Conservation (phyloP, 2,797 vertebrate species). For the Corythornis leucogaster region DNA sequence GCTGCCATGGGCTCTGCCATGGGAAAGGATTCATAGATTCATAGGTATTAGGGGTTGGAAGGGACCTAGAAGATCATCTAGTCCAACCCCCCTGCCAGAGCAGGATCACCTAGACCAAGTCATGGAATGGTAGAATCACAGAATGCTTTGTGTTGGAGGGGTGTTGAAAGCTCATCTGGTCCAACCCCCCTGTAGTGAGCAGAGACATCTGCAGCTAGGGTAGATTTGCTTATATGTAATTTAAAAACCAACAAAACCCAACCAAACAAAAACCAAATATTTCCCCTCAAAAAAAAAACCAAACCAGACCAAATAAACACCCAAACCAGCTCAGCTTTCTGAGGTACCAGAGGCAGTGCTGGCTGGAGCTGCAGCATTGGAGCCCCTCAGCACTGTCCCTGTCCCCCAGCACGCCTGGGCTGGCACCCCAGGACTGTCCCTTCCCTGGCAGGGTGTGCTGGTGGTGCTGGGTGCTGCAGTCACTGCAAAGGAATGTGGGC, state of each 20-base stretch:
- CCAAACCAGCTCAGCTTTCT: not conserved
- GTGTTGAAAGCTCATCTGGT: not conserved
- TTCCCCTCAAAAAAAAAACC: too few species aligned
- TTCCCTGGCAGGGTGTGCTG: not conserved
- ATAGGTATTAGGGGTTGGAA: too few species aligned
- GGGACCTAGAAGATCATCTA: too few species aligned
- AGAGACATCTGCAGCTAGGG: not conserved
- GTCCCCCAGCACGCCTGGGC: not conserved
- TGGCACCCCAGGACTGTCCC: not conserved
- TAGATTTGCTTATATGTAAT: not conserved
- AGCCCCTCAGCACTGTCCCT: not conserved
- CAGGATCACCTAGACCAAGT: too few species aligned
- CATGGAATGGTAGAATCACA: too few species aligned
- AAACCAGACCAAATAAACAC: not conserved
- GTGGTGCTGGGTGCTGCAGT: not conserved
- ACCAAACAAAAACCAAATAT: fast-evolving
- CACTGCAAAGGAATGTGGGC: not conserved
- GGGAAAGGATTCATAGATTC: not conserved
- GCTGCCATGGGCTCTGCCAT: not conserved
- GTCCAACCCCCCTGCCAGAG: too few species aligned
- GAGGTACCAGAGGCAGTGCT: not conserved
- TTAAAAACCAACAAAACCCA: not conserved
- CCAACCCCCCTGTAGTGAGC: not conserved
- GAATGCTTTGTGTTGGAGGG: not conserved
- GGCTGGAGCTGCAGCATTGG: not conserved